Evolutionary conservation across 2,888 invertebrate genomes (phyloP).

Genomic region (Lymantria monacha): DNA sequence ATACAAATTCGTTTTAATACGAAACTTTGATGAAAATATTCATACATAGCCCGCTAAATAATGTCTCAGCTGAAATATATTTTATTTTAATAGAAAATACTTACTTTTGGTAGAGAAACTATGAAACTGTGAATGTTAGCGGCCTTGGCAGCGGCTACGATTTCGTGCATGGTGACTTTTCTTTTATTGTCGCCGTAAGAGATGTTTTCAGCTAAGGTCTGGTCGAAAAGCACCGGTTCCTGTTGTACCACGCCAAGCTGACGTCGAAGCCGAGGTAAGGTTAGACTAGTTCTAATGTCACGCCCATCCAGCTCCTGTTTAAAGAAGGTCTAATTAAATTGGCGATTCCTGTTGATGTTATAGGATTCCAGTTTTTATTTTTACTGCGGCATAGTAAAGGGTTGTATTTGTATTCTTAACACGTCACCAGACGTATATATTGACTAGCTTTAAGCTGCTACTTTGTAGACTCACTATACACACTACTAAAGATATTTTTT

Average conservation of each 20-base stretch:
- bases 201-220: slow-evolving; percentile 92
- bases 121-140: slow-evolving; percentile 92
- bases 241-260: slow-evolving; percentile 92
- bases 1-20: too few relatives aligned
- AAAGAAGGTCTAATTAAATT: not conserved
- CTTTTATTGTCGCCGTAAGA: slow-evolving; percentile 91
- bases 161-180: slow-evolving; percentile 85
- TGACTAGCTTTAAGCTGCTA: too few relatives aligned
- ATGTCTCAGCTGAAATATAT: too few relatives aligned
- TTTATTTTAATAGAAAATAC: not conserved
- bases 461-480: too few relatives aligned
- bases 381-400: too few relatives aligned
- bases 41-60: too few relatives aligned
- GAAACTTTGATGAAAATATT: too few relatives aligned
- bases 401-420: too few relatives aligned
- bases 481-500: too few relatives aligned
- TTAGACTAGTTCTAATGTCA: slow-evolving; percentile 80
- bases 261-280: slow-evolving; percentile 85
- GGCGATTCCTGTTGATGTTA: not conserved
- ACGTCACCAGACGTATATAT: too few relatives aligned
- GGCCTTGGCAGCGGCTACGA: slow-evolving; percentile 88
- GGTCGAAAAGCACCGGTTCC: slow-evolving; percentile 92
- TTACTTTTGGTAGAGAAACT: slow-evolving; percentile 84
- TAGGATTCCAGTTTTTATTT: not conserved
- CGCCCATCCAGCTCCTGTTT: slow-evolving; percentile 77